phyloP scores from a whole-genome alignment of 2,113 vertebrate species.

The Trogon melanurus region DNA sequence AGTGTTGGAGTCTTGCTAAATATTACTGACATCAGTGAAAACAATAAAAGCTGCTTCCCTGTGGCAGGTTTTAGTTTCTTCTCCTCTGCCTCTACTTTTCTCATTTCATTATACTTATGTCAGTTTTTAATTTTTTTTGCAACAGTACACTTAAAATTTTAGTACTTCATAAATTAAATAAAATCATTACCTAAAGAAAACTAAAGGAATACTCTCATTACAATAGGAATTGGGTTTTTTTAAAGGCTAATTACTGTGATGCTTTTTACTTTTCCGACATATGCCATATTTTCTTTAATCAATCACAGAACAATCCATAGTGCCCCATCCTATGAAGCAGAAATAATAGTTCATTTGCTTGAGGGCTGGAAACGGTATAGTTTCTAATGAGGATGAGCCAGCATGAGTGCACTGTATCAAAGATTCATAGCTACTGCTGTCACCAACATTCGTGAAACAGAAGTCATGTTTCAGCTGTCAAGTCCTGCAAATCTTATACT shows the following conservation, averaged over 20 bases:
- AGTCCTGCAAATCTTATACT: neutral
- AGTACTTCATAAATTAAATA: neutral
- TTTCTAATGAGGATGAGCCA: neutral
- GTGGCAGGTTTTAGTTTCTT: neutral
- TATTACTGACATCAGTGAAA: neutral
- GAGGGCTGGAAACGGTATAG: neutral
- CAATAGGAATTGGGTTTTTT: neutral
- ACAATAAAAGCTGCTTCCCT: neutral
- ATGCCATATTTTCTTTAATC: neutral
- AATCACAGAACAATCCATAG: neutral
- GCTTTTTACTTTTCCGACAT: neutral
- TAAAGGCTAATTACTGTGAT: neutral
- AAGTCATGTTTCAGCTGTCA: neutral
- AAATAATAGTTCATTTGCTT: neutral
- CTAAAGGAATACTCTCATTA: neutral
- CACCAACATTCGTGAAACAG: neutral
- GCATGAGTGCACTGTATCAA: neutral
- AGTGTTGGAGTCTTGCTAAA: neutral
- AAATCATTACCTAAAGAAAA: neutral
- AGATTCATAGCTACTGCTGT: neutral
- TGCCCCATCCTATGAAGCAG: neutral
- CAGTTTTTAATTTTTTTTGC: neutral
- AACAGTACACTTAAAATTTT: neutral
- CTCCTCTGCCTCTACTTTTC: neutral
- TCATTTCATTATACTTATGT: neutral